phyloP scores from a whole-genome alignment of 64 coral and sea anemone species.

The Montipora foliosa region DNA sequence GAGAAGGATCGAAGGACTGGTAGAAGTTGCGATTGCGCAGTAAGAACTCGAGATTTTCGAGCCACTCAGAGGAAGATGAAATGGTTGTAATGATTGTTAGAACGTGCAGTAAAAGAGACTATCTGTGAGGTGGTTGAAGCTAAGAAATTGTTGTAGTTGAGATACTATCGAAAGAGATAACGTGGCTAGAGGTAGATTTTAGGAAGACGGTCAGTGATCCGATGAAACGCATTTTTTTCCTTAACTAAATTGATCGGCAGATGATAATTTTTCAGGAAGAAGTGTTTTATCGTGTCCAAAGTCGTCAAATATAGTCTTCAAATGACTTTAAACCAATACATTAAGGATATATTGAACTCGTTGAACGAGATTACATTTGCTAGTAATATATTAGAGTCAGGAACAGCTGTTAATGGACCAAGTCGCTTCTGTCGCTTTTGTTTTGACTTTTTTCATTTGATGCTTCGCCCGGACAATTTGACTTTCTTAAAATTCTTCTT shows the following conservation, averaged over 20 bases:
- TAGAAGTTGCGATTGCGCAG: conserved; percentile 20
- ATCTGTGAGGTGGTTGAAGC: no score
- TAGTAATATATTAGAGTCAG: no score
- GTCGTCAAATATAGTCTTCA: neutral
- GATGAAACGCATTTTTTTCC: neutral
- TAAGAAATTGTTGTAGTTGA: no score
- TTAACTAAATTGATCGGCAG: neutral
- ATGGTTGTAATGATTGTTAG: neutral
- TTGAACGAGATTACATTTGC: neutral
- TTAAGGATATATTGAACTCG: neutral
- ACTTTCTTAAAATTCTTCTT: no score
- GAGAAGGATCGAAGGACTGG: neutral
- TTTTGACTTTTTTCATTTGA: no score
- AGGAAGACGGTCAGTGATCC: neutral
- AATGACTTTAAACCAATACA: neutral
- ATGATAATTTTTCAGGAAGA: neutral
- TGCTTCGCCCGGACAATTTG: no score
- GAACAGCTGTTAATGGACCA: no score
- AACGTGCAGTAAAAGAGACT: neutral
- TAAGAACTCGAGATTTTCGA: neutral
- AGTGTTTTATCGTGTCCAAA: neutral
- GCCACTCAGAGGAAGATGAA: neutral
- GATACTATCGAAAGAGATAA: no score
- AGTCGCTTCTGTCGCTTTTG: no score
- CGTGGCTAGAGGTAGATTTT: no score